Evolutionary conservation across 2,113 vertebrate species (phyloP), one percentile per base, ranked within the genome.

Genomic region (Passerina amoena): DNA sequence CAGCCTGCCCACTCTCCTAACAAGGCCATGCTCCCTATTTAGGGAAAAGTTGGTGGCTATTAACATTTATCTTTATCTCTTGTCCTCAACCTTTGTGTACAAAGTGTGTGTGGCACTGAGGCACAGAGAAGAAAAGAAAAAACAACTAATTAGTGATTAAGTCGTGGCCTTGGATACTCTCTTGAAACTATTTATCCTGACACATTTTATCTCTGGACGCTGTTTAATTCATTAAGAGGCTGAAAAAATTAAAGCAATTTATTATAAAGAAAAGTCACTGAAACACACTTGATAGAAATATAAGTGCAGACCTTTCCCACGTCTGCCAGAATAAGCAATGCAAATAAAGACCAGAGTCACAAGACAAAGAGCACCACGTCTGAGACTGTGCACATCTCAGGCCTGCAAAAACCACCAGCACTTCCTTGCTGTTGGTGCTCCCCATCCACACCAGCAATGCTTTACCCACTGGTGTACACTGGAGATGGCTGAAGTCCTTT

Each of bases 161-260:
- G 50, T 23, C 2, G 0, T 27, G 63, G 79, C 63, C 75, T 21
- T 53, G 19, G 31, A 72, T 21, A 38, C 12, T 77, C 51, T 59
- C 82, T 69, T 86, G 66, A 80, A 93, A 80, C 28, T 82, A 38
- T 71, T 95, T 91, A 86, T 64, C 84, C 57, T 40, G 61, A 87
- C 78, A 79, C 33, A 27, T 86, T 87, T 79, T 76, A 69, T 78
- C 38, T 77, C 54, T 47, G 28, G 37, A 48, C 0, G 0, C 16
- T 45, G 23, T 50, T 88, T 86, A 66, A 69, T 53, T 89, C 68
- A 86, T 90, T 92, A 82, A 77, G 82, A 77, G 22, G 68, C 13
- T 63, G 27, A 30, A 90, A 88, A 95, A 60, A 59, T 22, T n/a
- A 82, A 69, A 84, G 48, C 31, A 23, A 78, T 71, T 83, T 75